Base-by-base conservation (phyloP, 2,113 vertebrate species). In the Seriola dumerili region DNA sequence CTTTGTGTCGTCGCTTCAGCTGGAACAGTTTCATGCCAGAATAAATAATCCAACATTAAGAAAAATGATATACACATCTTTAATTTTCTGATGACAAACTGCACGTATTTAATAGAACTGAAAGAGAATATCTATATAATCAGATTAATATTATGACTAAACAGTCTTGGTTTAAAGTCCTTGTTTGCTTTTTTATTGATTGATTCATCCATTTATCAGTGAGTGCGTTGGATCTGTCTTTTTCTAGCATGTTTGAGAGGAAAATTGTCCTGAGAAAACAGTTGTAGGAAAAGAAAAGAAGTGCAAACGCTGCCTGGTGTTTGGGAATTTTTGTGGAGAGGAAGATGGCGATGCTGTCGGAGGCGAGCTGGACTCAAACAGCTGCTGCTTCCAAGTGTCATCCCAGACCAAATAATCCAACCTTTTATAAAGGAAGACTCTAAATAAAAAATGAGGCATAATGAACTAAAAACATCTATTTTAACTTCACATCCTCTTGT, bases 341-440 rank as follows among this genome's bases (percentile, higher is more conserved):
- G 72, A 70, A 19, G 54, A 44, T 62, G 70, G 38, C 19, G 78
- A 42, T 58, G 76, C 58, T 61, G 78, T 50, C 52, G 4, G 67
- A 38, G 67, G 8, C 4, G 66, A 58, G 66, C 46, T 50, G 73
- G 62, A 76, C 62, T 10, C 54, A 36, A 32, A 76, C 44, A 46
- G 44, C 44, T 46, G 44, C 6, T 36, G 34, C 1, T 36, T 36
- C 34, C 34, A 12, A 46, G 44, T 46, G 14, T 46, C 44, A 14
- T 0, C 3, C 13, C 44, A 14, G 3, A 14, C 2, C 4, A 40
- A 40, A 40, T 40, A 40, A 40, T 10, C 40, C 8, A 9, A 2
- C 40, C 6, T 40, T 40, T 8, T 17, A 14, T 36, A 36, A 46
- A 14, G 14, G 6, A 17, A 17, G 16, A 50, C 14, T 48, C 48